Conservation (phyloP, 2,113 vertebrate genomes). For the Catharus fuscescens region DNA sequence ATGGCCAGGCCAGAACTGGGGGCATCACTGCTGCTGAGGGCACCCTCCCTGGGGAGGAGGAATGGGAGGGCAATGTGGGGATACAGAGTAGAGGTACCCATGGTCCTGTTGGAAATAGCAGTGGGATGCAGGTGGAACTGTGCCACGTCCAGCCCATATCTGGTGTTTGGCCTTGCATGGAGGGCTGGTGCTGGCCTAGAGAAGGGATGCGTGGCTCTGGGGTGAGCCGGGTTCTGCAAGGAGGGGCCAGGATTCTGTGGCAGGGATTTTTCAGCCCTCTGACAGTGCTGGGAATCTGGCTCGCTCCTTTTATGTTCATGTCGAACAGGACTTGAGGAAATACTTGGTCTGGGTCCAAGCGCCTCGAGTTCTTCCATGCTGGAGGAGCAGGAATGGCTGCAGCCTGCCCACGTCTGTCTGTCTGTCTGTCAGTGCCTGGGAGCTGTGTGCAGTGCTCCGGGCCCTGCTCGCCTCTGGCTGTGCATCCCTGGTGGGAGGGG, state of each 20-base stretch:
- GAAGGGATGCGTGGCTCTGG: neutral
- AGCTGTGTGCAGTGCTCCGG: fast-evolving
- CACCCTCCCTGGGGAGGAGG: fast-evolving
- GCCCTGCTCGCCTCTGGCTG: neutral
- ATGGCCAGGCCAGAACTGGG: neutral
- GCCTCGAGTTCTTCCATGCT: slow-evolving; percentile 37
- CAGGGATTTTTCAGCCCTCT: slow-evolving; percentile 43
- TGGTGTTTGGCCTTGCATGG: neutral
- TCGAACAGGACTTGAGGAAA: slow-evolving; percentile 59
- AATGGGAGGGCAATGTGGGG: fast-evolving
- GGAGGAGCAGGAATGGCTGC: slow-evolving; percentile 48
- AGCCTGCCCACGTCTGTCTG: neutral
- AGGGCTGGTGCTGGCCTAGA: neutral
- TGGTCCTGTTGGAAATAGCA: fast-evolving
- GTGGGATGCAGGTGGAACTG: neutral
- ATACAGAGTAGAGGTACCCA: fast-evolving
- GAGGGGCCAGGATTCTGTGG: neutral
- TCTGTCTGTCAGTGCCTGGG: slow-evolving; percentile 24
- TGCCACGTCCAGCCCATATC: fast-evolving
- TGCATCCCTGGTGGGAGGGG: neutral
- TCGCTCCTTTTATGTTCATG: slow-evolving; percentile 70
- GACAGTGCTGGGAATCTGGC: slow-evolving; percentile 44
- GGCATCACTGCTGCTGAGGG: neutral
- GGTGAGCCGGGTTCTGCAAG: fast-evolving
- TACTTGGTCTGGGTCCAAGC: slow-evolving; percentile 43